Evolutionary conservation across 2,888 invertebrate species (phyloP).

Genomic region (Hypolimnas misippus): DNA sequence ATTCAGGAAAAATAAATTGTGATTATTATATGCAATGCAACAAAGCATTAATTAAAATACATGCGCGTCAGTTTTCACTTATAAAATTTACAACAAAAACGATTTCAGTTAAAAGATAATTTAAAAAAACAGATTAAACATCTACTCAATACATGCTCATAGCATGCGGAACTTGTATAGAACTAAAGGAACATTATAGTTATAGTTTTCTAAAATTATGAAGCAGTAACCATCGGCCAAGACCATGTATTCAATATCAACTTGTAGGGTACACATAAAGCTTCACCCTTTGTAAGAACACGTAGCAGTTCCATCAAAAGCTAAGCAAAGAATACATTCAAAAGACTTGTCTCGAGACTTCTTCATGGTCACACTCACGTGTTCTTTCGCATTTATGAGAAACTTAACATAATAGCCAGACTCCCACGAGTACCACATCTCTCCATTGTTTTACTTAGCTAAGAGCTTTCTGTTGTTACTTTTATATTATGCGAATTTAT

Average conservation of each 20-base stretch:
- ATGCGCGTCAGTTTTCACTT: too few species aligned
- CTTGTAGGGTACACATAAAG: not conserved
- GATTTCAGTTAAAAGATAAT: too few species aligned
- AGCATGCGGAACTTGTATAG: too few species aligned
- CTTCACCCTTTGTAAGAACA: conserved; percentile 15
- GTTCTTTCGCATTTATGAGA: conserved; percentile 47
- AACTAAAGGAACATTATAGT: not conserved
- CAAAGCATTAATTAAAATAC: too few species aligned
- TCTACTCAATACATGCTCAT: not conserved
- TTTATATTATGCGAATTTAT: conserved; percentile 22
- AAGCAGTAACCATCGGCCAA: not conserved
- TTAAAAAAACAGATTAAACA: too few species aligned
- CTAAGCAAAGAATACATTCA: conserved; percentile 29
- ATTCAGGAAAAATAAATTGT: too few species aligned
- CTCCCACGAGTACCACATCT: conserved; percentile 50
- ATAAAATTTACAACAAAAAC: too few species aligned
- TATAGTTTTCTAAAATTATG: not conserved
- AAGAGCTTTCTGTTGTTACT: conserved; percentile 29
- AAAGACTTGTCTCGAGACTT: conserved; percentile 27
- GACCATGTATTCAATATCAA: conserved; percentile 2
- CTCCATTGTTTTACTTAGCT: conserved; percentile 54
- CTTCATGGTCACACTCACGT: conserved; percentile 35
- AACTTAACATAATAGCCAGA: conserved; percentile 51
- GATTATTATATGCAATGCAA: too few species aligned
- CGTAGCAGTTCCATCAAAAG: conserved; percentile 27